phyloP scores from a whole-genome alignment of 2,797 vertebrate species.

The Tragopan temminckii region DNA sequence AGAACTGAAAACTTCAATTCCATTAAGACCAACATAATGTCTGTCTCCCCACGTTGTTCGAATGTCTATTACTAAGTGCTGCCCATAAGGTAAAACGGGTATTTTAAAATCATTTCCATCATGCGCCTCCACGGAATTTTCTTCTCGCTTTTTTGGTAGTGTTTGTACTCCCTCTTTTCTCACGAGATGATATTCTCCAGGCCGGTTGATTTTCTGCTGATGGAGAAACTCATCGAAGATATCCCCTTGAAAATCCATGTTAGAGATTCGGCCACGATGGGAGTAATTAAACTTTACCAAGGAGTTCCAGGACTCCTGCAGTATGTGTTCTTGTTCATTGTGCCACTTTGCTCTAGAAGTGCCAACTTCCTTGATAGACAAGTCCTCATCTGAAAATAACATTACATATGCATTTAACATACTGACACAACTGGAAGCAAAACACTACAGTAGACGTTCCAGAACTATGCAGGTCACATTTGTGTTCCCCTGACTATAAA shows the following conservation, averaged over 20 bases:
- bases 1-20: conserved; percentile 94
- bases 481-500: rapidly evolving
- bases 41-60: conserved; percentile 96
- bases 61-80: conserved; percentile 89
- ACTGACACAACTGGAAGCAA: background rate
- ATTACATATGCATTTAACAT: background rate
- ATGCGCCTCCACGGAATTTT: conserved; percentile 66
- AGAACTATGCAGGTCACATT: background rate
- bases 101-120: conserved; percentile 89
- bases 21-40: conserved; percentile 96
- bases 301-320: conserved; percentile 94
- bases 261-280: conserved; percentile 93
- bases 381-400: conserved; percentile 82
- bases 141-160: conserved; percentile 54
- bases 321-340: conserved; percentile 86
- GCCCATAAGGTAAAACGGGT: conserved; percentile 91
- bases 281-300: conserved; percentile 92
- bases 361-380: conserved; percentile 63
- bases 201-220: conserved; percentile 81
- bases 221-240: conserved; percentile 95
- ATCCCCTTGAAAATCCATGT: conserved; percentile 90
- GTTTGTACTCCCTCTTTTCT: conserved; percentile 56
- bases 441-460: background rate
- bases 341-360: conserved; percentile 72
- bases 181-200: background rate